These are phyloP conservation scores for Lasioglossum lativentre DNA, from an alignment of 2,888 invertebrate species.

Conservation along the genomic window DNA sequence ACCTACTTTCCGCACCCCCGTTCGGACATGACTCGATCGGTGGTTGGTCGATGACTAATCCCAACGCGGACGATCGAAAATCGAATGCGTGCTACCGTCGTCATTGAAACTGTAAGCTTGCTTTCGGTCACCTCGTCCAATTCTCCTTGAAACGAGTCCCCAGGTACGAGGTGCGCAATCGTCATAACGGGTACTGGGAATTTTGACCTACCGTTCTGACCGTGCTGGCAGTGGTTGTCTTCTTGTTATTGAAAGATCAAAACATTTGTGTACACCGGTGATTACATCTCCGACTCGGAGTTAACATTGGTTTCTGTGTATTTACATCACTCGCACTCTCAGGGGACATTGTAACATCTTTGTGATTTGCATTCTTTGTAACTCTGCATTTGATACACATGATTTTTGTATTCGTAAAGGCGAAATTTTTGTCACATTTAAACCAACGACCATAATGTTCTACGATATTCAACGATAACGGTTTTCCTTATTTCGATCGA, in stretches of 20 bases:
- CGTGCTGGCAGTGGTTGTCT: background rate
- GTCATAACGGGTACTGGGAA: background rate
- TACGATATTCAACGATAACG: no score
- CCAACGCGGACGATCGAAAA: background rate
- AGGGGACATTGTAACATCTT: no score
- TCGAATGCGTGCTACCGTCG: background rate
- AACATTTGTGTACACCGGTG: background rate
- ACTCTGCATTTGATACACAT: no score
- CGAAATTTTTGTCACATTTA: no score
- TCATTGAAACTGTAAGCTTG: background rate
- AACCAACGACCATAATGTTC: no score
- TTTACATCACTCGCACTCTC: no score
- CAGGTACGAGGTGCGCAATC: background rate
- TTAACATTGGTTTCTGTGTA: background rate
- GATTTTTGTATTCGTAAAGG: no score
- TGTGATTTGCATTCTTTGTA: no score
- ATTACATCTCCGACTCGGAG: background rate
- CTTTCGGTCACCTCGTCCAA: background rate
- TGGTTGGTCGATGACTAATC: background rate
- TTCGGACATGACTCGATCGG: background rate
- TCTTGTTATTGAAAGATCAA: background rate
- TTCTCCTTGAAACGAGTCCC: background rate
- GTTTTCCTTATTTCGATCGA: no score
- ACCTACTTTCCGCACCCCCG: background rate
- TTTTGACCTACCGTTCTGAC: background rate